Evolutionary conservation across 2,888 invertebrate species (phyloP).

Genomic region (Periphyllus acericola): DNA sequence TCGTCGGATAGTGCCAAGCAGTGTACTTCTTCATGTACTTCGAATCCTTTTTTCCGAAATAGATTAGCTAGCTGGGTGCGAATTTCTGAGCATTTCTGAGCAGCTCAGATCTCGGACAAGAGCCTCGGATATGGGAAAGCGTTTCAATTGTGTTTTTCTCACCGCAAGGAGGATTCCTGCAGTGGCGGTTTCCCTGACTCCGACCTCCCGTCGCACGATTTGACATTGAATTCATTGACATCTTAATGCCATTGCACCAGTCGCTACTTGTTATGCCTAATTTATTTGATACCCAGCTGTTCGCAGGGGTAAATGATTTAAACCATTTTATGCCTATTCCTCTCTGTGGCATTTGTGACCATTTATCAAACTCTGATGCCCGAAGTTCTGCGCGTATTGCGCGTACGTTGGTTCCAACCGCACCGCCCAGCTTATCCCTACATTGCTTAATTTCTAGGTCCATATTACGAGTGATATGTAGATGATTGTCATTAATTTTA

Average conservation of each 20-base stretch:
- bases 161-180: slow-evolving; percentile 5
- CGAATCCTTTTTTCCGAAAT: too few species aligned
- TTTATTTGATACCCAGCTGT: slow-evolving; percentile 4
- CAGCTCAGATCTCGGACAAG: neutral
- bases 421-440: too few species aligned
- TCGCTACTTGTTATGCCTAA: neutral
- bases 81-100: slow-evolving; percentile 9
- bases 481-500: too few species aligned
- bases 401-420: neutral
- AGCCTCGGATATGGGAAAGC: slow-evolving; percentile 9
- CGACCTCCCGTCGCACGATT: too few species aligned
- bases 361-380: slow-evolving; percentile 8
- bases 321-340: neutral
- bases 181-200: too few species aligned
- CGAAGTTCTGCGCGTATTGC: neutral
- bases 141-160: slow-evolving; percentile 11
- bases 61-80: too few species aligned
- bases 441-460: too few species aligned
- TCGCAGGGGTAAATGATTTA: slow-evolving; percentile 2
- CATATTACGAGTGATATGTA: too few species aligned
- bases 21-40: too few species aligned
- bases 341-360: neutral
- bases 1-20: too few species aligned
- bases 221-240: too few species aligned
- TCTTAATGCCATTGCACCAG: slow-evolving; percentile 8